Base-by-base conservation (phyloP, 1,140 invertebrate species). In the Centruroides sculpturatus region DNA sequence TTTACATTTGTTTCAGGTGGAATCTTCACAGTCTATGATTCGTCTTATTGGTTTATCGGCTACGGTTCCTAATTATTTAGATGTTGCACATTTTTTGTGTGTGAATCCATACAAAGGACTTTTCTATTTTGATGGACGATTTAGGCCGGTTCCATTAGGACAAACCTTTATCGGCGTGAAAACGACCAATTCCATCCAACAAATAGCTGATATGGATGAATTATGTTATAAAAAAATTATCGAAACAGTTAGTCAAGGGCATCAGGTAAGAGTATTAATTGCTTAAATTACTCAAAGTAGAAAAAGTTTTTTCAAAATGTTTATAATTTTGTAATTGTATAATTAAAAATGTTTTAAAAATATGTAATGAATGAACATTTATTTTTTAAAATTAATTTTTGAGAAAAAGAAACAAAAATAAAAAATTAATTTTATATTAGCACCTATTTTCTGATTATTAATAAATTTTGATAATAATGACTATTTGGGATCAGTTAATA, bases 31-130 rank as follows among this genome's bases (percentile, higher is more conserved):
- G 75, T 90, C 84, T 60, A 95, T 97, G 89, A 98, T 98, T 55
- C 79, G 95, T 57, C 97, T 99, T 61, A 85, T 99, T n/a, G 96
- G 95, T 3, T 73, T 99, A 9, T 98, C 95, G 0, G 97, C 96
- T 1, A 99, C 97, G 0, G 74, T 99, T 59, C 97, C 97, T 4
- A 99, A 98, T 75, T 99, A 99, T 71, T 74, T 93, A 1, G 97
- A 99, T 78, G 93, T 99, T 34, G 92, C 94, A 0, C 75, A 83
- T 65, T 99, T 99, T 72, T 77, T 99, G 11, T 77, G 88, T 55
- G 97, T 99, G 0, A 98, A 98, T 77, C 87, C 89, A 0, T 82
- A 86, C 67, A 84, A 84, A 59, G 96, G 96, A 5, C 77, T 99
- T 0, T 99, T 98, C 74, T 98, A 87, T 75, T 99, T 99, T 72